Percentiles rank a stretch among this genome's conserved stretches.
These are phyloP conservation scores for Calliopum simillimum DNA, from an alignment of 2,888 invertebrate genomes.

Conservation along the genomic window DNA sequence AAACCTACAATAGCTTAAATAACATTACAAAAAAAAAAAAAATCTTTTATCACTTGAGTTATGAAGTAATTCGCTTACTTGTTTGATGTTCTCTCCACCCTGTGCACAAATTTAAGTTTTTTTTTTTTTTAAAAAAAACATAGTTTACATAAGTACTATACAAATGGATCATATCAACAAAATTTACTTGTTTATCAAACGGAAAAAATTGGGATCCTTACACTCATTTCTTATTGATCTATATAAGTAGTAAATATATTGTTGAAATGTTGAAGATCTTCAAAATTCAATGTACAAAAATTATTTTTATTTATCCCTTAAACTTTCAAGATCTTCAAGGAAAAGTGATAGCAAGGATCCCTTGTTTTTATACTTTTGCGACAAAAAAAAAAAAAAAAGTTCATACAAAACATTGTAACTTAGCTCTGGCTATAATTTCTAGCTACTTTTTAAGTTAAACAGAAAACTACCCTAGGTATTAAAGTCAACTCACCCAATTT, in stretches of 20 bases:
- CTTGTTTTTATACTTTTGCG: no score
- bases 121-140: constrained; percentile 5
- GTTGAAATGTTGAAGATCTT: no score
- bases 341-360: no score
- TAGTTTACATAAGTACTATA: background rate
- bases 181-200: background rate
- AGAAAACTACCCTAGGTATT: background rate
- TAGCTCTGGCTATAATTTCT: background rate
- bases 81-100: constrained; percentile 83
- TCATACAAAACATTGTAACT: no score
- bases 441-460: background rate
- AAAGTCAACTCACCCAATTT: constrained; percentile 64
- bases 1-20: constrained; percentile 14
- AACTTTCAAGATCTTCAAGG: no score
- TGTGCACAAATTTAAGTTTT: constrained; percentile 59
- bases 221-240: no score
- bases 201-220: no score
- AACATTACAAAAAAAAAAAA: constrained; percentile 5
- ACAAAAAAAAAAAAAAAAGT: no score
- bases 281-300: no score
- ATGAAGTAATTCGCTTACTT: constrained; percentile 72
- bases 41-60: background rate
- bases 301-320: no score
- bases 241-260: no score
- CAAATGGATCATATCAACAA: no score